Evolutionary conservation across 2,797 vertebrate species (phyloP).

Genomic region (Megalops cyprinoides): DNA sequence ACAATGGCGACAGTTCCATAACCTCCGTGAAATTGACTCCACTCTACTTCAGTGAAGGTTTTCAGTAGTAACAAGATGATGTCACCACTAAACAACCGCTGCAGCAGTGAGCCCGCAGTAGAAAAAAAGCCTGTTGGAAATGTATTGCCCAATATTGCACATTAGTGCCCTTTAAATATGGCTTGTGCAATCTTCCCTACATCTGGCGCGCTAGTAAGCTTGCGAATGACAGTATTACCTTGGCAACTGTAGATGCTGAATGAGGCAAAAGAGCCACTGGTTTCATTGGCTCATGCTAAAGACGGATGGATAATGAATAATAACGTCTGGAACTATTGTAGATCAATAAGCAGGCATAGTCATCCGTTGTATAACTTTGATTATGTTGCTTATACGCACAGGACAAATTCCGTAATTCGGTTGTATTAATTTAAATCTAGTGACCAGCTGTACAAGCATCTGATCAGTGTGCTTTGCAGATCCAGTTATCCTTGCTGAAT

Average conservation of each 20-base stretch:
- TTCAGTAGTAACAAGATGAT: constrained; percentile 38
- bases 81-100: constrained; percentile 39
- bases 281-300: not conserved
- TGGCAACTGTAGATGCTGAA: not conserved
- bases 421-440: not conserved
- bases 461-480: no score
- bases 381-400: not conserved
- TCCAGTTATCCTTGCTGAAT: no score
- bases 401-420: not conserved
- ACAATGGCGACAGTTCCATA: constrained; percentile 32
- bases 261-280: not conserved
- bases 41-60: constrained; percentile 14
- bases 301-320: not conserved
- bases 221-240: not conserved
- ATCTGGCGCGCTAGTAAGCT: not conserved
- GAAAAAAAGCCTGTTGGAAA: constrained; percentile 14
- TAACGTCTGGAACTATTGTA: not conserved
- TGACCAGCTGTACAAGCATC: no score
- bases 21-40: not conserved
- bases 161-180: not conserved
- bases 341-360: not conserved
- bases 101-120: constrained; percentile 38
- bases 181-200: not conserved
- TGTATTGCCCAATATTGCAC: not conserved
- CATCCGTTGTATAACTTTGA: not conserved